These are phyloP conservation scores for Dynastes tityus DNA, from an alignment of 2,888 invertebrate species.

Conservation along the genomic window DNA sequence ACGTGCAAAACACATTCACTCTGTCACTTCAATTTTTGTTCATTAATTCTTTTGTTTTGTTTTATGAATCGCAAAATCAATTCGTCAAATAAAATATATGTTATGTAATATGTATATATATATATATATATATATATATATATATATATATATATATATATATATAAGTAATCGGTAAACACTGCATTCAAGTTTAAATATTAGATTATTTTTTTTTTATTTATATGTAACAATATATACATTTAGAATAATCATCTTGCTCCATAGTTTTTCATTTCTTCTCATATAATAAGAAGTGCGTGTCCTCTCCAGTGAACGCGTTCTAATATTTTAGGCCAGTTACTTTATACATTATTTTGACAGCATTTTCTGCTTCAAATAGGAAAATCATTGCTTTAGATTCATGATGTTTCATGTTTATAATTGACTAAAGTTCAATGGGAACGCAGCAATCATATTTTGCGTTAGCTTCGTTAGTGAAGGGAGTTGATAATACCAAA, in stretches of 20 bases:
- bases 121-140: constrained; percentile 28
- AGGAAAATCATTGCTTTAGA: not conserved
- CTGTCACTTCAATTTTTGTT: not conserved
- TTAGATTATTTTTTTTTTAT: constrained; percentile 65
- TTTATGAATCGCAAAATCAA: constrained; percentile 59
- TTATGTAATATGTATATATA: constrained; percentile 44
- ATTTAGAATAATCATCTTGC: constrained; percentile 73
- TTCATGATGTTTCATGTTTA: not conserved
- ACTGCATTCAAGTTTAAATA: constrained; percentile 63
- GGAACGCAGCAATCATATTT: not conserved
- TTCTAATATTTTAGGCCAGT: constrained; percentile 51
- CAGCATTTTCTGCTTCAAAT: not conserved
- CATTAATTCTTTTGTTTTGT: constrained; percentile 19
- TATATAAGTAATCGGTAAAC: constrained; percentile 57
- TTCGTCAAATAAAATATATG: constrained; percentile 54
- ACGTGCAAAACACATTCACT: constrained; percentile 20
- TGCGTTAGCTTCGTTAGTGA: not conserved
- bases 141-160: constrained; percentile 32
- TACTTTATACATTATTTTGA: not conserved
- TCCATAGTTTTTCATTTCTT: constrained; percentile 61
- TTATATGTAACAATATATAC: constrained; percentile 74
- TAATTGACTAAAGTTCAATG: constrained; percentile 29
- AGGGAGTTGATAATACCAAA: not conserved
- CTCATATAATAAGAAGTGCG: constrained; percentile 3
- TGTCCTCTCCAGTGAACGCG: constrained; percentile 10